phyloP scores from a whole-genome alignment of 92 coral and sea anemone species.

The Chrysogorgia sp. region DNA sequence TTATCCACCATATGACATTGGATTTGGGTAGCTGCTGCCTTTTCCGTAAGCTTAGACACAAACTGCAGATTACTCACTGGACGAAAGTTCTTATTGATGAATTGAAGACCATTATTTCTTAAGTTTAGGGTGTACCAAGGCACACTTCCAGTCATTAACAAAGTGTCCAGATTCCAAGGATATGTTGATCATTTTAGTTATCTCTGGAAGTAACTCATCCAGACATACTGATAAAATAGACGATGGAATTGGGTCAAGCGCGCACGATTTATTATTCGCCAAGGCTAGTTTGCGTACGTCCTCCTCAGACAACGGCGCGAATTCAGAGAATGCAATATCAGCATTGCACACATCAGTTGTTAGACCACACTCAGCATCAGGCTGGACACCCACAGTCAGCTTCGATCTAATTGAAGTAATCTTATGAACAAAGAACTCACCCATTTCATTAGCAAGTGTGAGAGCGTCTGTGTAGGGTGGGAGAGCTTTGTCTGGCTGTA shows the following conservation, averaged over 20 bases:
- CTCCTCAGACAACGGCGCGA: conserved; percentile 16
- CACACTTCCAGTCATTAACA: conserved; percentile 36
- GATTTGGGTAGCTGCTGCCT: too few species aligned
- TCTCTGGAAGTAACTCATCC: conserved; percentile 38
- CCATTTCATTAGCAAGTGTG: conserved; percentile 50
- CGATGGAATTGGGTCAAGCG: conserved; percentile 44
- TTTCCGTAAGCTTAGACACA: too few species aligned
- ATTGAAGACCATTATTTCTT: background rate
- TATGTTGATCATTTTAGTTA: conserved; percentile 39
- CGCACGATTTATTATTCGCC: conserved; percentile 23
- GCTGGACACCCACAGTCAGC: background rate
- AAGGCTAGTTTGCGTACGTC: conserved; percentile 6
- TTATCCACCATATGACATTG: too few species aligned
- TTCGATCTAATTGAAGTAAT: conserved; percentile 15
- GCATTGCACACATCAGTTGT: conserved; percentile 2
- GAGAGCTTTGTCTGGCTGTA: conserved; percentile 10
- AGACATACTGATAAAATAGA: conserved; percentile 9
- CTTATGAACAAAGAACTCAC: conserved; percentile 50
- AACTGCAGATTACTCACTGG: background rate
- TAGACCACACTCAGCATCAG: conserved; percentile 8
- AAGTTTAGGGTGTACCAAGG: conserved; percentile 29
- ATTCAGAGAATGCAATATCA: conserved; percentile 15
- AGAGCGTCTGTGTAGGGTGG: conserved; percentile 49
- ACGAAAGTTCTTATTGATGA: conserved; percentile 14
- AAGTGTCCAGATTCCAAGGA: conserved; percentile 44